A percentile compares a stretch with the other conserved stretches of the same genome.
phyloP scores from a whole-genome alignment of 2,888 invertebrate species.

The Meandrusa payeni region DNA sequence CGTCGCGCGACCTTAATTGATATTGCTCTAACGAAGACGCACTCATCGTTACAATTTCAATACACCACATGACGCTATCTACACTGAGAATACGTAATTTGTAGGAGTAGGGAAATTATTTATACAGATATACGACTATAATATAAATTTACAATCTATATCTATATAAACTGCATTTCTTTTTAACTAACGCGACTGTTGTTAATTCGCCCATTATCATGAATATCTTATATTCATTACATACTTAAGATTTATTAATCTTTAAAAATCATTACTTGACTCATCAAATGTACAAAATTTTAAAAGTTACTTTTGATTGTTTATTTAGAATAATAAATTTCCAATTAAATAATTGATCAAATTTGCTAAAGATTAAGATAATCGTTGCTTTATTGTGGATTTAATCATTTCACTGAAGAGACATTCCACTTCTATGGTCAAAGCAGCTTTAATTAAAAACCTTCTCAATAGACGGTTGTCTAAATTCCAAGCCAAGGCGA shows the following conservation, averaged over 20 bases:
- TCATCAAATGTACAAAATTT: no score
- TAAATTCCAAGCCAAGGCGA: constrained; percentile 64
- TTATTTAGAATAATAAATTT: constrained; percentile 48
- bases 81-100: constrained; percentile 31
- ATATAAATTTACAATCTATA: no score
- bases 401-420: constrained; percentile 66
- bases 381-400: constrained; percentile 59
- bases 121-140: no score
- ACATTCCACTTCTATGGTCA: constrained; percentile 70
- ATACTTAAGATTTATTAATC: no score
- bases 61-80: constrained; percentile 34
- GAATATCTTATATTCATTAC: no score
- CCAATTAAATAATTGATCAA: constrained; percentile 27
- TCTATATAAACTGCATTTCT: no score
- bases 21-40: constrained; percentile 61
- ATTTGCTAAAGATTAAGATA: constrained; percentile 21
- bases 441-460: constrained; percentile 76
- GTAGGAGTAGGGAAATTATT: no score
- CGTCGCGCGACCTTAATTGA: constrained; percentile 62
- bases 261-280: no score
- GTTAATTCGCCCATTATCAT: no score
- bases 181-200: no score
- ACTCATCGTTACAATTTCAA: constrained; percentile 49
- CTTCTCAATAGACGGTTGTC: constrained; percentile 67
- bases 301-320: constrained; percentile 6